Percentiles rank a stretch among this genome's conserved stretches.
phyloP scores from a whole-genome alignment of 2,888 invertebrate genomes.

The Cantharis nigra region DNA sequence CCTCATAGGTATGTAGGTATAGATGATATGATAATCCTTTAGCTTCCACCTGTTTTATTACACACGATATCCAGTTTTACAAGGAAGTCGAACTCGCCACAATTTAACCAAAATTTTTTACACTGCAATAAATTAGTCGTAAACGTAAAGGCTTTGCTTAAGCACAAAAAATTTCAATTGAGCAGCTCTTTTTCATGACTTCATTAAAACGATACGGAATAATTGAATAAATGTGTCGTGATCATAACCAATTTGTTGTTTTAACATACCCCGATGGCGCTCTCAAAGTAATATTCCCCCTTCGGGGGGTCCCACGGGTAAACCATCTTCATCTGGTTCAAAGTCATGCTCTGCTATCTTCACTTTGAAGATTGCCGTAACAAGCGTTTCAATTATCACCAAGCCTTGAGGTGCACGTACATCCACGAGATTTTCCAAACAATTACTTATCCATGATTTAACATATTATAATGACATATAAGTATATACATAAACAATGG shows the following conservation, averaged over 20 bases:
- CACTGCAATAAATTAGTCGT: neutral
- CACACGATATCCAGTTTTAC: neutral
- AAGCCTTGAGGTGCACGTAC: neutral
- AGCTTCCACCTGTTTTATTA: neutral
- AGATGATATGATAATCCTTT: neutral
- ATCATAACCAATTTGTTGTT: neutral
- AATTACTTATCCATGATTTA: constrained; percentile 38
- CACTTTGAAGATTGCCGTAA: neutral
- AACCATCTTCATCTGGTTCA: neutral
- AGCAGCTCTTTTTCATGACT: neutral
- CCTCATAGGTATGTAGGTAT: neutral
- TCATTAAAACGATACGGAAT: neutral
- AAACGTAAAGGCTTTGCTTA: neutral
- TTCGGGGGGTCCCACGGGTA: neutral
- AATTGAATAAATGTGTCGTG: neutral
- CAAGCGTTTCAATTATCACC: neutral
- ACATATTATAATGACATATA: constrained; percentile 35
- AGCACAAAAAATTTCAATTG: neutral
- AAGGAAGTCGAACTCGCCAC: neutral
- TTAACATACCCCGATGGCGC: too few species aligned
- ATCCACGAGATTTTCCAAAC: constrained; percentile 10
- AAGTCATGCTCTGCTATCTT: neutral
- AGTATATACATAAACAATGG: constrained; percentile 37
- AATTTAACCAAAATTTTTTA: neutral
- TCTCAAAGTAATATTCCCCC: neutral